These are phyloP conservation scores for Phanerotoma sp. DNA, from an alignment of 2,888 invertebrate species.

Conservation along the genomic window DNA sequence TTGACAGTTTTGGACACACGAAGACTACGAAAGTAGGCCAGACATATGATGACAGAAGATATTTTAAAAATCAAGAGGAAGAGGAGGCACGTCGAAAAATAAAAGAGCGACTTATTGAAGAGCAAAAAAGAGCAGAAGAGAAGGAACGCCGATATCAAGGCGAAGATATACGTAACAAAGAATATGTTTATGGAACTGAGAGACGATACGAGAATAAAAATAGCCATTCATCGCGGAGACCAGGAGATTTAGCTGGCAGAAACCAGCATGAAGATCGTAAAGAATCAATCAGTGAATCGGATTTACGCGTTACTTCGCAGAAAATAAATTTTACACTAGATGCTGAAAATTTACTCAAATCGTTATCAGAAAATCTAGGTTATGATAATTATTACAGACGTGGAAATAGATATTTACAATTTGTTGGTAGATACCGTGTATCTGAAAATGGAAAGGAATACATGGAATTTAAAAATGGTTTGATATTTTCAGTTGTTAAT, in stretches of 20 bases:
- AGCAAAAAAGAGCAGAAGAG: conserved; percentile 21
- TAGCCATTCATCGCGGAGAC: conserved; percentile 23
- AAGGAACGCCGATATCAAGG: conserved; percentile 26
- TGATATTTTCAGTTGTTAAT: conserved; percentile 44
- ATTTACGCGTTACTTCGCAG: conserved; percentile 36
- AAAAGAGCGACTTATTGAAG: conserved; percentile 27
- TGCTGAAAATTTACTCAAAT: conserved; percentile 39
- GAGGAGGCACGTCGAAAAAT: conserved; percentile 25
- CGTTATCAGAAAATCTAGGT: conserved; percentile 36
- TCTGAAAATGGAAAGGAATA: conserved; percentile 41
- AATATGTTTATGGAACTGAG: conserved; percentile 42
- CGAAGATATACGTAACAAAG: conserved; percentile 28
- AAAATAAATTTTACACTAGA: conserved; percentile 42
- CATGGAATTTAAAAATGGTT: conserved; percentile 46
- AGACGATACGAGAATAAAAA: conserved; percentile 34
- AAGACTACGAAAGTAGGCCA: conserved; percentile 1
- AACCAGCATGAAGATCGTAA: conserved; percentile 45
- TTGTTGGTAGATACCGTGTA: conserved; percentile 42
- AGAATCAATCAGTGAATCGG: conserved; percentile 34
- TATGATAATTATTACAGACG: conserved; percentile 38
- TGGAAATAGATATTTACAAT: conserved; percentile 43
- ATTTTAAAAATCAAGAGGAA: conserved; percentile 28
- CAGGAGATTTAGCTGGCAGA: conserved; percentile 41
- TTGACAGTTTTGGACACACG: no score
- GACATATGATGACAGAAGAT: conserved; percentile 14